Conservation (phyloP, 2,888 invertebrate genomes). For the Lochmaea capreae region DNA sequence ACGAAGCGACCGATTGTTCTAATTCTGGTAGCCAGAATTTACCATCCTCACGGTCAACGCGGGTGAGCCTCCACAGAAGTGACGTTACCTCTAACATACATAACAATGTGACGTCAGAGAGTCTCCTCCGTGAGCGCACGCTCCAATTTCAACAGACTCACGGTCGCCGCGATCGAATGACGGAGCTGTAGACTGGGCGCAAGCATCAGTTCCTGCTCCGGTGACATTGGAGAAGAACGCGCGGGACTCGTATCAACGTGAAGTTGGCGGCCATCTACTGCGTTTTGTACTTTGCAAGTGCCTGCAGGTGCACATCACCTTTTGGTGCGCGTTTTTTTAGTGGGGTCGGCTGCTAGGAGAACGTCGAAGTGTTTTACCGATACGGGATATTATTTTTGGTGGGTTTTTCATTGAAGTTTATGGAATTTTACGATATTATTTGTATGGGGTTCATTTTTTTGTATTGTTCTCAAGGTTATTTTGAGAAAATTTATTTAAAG, state of each 20-base stretch:
- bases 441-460: not conserved
- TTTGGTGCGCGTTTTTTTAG: constrained; percentile 9
- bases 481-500: not conserved
- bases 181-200: constrained; percentile 56
- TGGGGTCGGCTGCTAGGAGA: not conserved
- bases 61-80: constrained; percentile 45
- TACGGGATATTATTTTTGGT: constrained; percentile 14
- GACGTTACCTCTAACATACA: constrained; percentile 50
- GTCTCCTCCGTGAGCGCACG: constrained; percentile 53
- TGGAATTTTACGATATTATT: not conserved
- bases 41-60: constrained; percentile 31
- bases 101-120: constrained; percentile 54
- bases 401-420: constrained; percentile 17
- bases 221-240: constrained; percentile 38
- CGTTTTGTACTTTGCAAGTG: constrained; percentile 40
- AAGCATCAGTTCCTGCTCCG: constrained; percentile 52
- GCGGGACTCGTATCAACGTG: constrained; percentile 34
- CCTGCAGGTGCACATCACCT: constrained; percentile 26
- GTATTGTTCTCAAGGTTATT: constrained; percentile 6
- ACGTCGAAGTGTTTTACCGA: constrained; percentile 4
- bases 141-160: constrained; percentile 56
- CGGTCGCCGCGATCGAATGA: constrained; percentile 61
- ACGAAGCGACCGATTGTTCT: not conserved
- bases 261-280: constrained; percentile 42
- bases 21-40: not conserved